Conservation (phyloP, 2,888 invertebrate genomes). For the Lacanobia oleracea region DNA sequence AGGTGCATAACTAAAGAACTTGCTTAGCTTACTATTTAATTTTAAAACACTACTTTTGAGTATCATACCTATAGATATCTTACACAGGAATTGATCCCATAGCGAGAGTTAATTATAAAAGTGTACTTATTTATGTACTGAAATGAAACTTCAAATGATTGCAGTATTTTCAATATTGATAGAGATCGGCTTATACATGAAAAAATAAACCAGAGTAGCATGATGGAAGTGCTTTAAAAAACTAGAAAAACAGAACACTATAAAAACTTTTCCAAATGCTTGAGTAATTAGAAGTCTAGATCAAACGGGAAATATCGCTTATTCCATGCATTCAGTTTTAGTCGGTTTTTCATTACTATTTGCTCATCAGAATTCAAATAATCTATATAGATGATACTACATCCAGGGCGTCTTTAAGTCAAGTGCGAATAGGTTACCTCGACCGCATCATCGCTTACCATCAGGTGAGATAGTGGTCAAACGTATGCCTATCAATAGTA, state of each 20-base stretch:
- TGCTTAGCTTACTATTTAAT: no score
- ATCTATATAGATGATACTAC: neutral
- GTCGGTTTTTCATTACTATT: neutral
- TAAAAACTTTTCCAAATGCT: neutral
- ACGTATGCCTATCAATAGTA: no score
- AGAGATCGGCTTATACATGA: constrained; percentile 18
- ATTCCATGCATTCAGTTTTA: neutral
- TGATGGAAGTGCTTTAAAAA: constrained; percentile 18
- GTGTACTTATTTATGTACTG: no score
- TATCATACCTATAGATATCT: no score
- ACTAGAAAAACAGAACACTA: constrained; percentile 1
- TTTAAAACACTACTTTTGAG: no score
- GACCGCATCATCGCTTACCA: no score
- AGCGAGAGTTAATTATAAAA: no score
- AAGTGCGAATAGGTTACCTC: no score
- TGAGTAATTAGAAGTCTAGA: constrained; percentile 17
- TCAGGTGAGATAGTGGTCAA: no score
- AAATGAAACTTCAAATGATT: neutral
- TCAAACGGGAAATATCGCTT: constrained; percentile 4
- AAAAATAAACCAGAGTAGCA: constrained; percentile 21
- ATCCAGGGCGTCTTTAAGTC: no score
- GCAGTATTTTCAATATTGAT: constrained; percentile 11
- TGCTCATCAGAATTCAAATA: neutral
- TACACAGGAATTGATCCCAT: no score
- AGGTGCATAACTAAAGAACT: no score